Evolutionary conservation across 2,888 invertebrate genomes (phyloP), one percentile per base, ranked within the genome.

Genomic region (Nemurella pictetii): DNA sequence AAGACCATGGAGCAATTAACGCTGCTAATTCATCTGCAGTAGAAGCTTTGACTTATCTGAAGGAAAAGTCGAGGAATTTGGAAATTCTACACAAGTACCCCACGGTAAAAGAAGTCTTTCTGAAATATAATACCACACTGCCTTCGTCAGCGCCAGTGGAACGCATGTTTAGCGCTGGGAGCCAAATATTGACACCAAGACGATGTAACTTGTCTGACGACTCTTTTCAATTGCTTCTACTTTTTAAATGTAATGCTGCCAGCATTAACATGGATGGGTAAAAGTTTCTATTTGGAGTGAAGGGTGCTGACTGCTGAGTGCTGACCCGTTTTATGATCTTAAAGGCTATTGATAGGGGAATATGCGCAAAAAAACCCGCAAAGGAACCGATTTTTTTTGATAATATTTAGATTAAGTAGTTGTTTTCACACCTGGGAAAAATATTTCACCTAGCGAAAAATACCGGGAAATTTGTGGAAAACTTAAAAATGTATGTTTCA

Each of bases 151-250:
- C 84, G 72, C 36, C 36, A 35, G 84, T 84, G 27, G 84, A 84
- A 80, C 84, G 77, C 29, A 28, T 80, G 36, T 84, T 84, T 35
- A 84, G 80, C 77, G 35, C 77, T 3, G 84, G 80, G 30, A 77
- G 80, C 55, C 84, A 78, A 32, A 84, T 84, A 28, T 28, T 84
- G 35, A 84, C 80, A n/a, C 84, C 84, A 74, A 77, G 84, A 36
- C 29, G 84, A 77, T 80, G 55, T 80, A 75, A 77, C 29, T 84
- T 84, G 27, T 2, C 25, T 55, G 84, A 84, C 35, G 78, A 78
- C 77, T 32, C 25, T 25, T 84, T 84, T 80, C 32, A 84, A 77
- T 35, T 29, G 77, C 84, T 78, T 15, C 78, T 84, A 36, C 55
- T 84, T 30, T 25, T 78, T 20, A 84, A 78, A 55, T 75, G 72